Evolutionary conservation across 2,888 invertebrate genomes (phyloP), one percentile per base, ranked within the genome.

Genomic region (Frankliniella fusca): DNA sequence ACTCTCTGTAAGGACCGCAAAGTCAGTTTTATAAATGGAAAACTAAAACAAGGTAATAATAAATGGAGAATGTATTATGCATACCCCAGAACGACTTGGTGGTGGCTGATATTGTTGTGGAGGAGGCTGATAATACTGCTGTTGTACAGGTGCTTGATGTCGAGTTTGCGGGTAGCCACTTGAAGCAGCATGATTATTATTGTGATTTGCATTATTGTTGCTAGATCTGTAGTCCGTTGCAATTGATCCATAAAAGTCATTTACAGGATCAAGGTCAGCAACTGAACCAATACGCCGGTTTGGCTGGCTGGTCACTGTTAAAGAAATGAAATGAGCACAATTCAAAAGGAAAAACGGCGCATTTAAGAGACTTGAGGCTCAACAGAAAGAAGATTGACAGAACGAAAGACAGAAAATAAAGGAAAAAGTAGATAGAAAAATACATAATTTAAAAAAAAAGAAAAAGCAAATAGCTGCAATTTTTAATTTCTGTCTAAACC

Each of bases 231-330:
- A n/a, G 76, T 83, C 61, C 10, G 88, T 88, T 85, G 89, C 90
- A 84, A 92, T 87, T 28, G 94, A 94, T 81, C 95, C 95, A 87
- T 94, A 95, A 86, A 94, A 93, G 84, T 96, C 95, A 88, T 95
- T 97, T 82, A 98, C 91, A 2, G 98, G 98, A 89, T 99, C 98
- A 87, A 98, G 94, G 88, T 98, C 97, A 50, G 95, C 93, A 84
- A 98, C 95, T n/a, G 96, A 95, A 5, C 97, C 97, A 86, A 97
- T 94, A 86, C 93, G 92, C 84, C 94, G 91, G 81, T 86, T 89
- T 87, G 90, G 89, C 84, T 89, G 90, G 86, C 89, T 89, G 85
- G 89, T 89, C 84, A 91, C 91, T 91, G 86, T 50, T 87, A 85
- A 83, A 83, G 83, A 81, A 61, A 61, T 38, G 2, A 38, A 38